Evolutionary conservation across 2,888 invertebrate genomes (phyloP), one percentile per base, ranked within the genome.

Genomic region (Apamea crenata): DNA sequence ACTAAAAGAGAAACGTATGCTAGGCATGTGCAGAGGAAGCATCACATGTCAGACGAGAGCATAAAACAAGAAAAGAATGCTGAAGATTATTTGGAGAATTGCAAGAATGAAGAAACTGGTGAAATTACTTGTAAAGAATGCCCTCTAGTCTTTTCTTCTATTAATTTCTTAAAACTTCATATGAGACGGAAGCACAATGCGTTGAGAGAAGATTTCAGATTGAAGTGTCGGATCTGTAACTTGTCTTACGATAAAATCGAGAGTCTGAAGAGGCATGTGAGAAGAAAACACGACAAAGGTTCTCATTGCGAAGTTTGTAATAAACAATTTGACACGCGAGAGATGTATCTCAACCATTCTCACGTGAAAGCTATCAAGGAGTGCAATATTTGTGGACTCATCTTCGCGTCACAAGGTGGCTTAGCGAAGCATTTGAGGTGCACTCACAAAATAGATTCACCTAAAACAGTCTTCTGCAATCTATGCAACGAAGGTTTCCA

Each of bases 211-310:
- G 92, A 96, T 74, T 97, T 96, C 78, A 92, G 94, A 82, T 90
- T 96, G 66, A 96, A 96, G 85, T 97, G 97, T 85, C 93, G 93
- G 72, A 94, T 96, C 78, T 97, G 97, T 82, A 95, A 95, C 80
- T 89, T 97, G n/a, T 96, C 96, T 0, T 97, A 96, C 68, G 94
- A 96, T 79, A 96, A 96, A 88, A 93, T 96, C n/a, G 96, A 96
- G 74, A 97, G 97, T 83, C 90, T 97, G 2, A 96, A 96, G 85
- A 90, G 96, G 8, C 97, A 97, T 84, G 93, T 96, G 0, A 89
- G 95, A 70, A 91, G 96, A 75, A 97, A 96, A 91, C 97, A 97
- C 53, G 95, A 95, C 14, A 89, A 91, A n/a, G 94, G 93, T 0
- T 93, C 94, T 0, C 92, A 93, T 74, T 96, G 96, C 82, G 94